phyloP scores from a whole-genome alignment of 2,113 vertebrate species.

The Benthochromis sp. region DNA sequence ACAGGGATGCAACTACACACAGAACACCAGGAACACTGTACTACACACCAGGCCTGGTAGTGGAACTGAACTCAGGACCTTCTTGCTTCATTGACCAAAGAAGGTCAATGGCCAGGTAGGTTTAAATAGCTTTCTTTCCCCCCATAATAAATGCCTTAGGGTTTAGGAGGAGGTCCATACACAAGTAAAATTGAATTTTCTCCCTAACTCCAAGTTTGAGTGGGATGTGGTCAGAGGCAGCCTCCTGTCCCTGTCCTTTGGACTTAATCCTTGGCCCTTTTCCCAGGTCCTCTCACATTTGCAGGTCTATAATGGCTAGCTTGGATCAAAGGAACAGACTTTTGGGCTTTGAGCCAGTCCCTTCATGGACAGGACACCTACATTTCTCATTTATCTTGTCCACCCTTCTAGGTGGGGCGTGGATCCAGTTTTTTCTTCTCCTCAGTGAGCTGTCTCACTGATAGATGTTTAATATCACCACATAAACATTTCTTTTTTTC shows the following conservation, averaged over 20 bases:
- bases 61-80: background rate
- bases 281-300: conserved; percentile 40
- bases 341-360: conserved; percentile 24
- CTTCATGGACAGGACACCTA: background rate
- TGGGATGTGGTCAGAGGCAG: conserved; percentile 7
- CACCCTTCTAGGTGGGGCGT: background rate
- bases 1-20: background rate
- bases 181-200: background rate
- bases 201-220: background rate
- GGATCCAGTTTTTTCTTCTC: conserved; percentile 4
- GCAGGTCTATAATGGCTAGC: conserved; percentile 26
- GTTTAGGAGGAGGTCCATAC: background rate
- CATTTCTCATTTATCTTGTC: conserved; percentile 2
- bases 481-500: background rate
- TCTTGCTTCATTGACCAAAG: background rate
- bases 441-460: background rate
- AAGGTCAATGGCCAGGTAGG: background rate
- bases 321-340: conserved; percentile 40
- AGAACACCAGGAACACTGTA: background rate
- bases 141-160: background rate
- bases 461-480: background rate
- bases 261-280: conserved; percentile 49
- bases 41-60: background rate
- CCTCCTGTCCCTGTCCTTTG: conserved; percentile 56
- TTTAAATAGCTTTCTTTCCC: background rate